Percentiles rank a stretch among this genome's conserved stretches.
These are phyloP conservation scores for Spatula clypeata DNA, from an alignment of 2,797 vertebrate genomes.

Conservation along the genomic window DNA sequence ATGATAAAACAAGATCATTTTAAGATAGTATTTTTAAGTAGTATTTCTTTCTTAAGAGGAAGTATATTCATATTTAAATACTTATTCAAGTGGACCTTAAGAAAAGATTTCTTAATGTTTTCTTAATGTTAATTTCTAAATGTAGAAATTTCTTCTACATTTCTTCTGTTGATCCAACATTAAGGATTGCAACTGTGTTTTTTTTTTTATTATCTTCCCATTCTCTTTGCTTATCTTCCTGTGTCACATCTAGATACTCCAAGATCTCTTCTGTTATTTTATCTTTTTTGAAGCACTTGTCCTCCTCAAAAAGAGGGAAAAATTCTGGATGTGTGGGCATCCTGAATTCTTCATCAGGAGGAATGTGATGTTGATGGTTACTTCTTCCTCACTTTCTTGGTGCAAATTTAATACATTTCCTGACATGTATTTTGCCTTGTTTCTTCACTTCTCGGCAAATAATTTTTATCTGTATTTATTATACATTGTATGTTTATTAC, in stretches of 20 bases:
- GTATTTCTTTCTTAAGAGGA: not conserved
- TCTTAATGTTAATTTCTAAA: too few relatives aligned
- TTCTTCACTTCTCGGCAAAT: not conserved
- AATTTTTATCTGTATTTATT: not conserved
- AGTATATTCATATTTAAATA: not conserved
- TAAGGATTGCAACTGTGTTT: not conserved
- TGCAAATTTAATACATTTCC: not conserved
- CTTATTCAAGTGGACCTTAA: not conserved
- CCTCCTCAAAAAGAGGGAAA: not conserved
- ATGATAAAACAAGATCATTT: not conserved
- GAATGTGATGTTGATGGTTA: not conserved
- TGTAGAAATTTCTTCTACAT: too few relatives aligned
- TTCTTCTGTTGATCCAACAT: not conserved
- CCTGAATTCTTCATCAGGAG: not conserved
- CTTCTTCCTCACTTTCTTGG: not conserved
- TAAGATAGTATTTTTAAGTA: not conserved
- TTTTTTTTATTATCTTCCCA: not conserved
- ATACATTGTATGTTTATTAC: not conserved
- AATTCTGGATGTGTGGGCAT: not conserved
- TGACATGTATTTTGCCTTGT: accelerated
- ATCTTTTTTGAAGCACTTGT: not conserved
- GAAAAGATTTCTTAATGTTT: not conserved
- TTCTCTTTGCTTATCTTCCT: not conserved
- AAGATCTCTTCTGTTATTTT: not conserved
- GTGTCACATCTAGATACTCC: not conserved